These are phyloP conservation scores for Calephelis perditalis DNA, from an alignment of 2,888 invertebrate species.

Conservation along the genomic window DNA sequence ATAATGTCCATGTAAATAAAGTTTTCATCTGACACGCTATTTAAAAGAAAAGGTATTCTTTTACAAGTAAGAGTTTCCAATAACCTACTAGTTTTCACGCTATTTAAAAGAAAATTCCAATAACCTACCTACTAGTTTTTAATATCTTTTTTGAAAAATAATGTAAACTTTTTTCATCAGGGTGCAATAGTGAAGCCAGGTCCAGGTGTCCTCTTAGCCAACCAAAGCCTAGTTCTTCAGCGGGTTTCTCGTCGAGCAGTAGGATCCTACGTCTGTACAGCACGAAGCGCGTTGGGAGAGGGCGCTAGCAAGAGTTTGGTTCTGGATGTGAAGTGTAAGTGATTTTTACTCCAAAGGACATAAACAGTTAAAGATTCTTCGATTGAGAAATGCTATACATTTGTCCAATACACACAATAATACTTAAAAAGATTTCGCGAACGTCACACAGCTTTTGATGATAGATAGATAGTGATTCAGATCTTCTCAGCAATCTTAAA, in stretches of 20 bases:
- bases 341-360: neutral
- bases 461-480: too few relatives aligned
- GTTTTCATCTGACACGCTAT: too few relatives aligned
- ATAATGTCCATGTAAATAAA: too few relatives aligned
- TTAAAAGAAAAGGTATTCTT: too few relatives aligned
- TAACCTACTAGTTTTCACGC: too few relatives aligned
- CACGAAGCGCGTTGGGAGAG: slow-evolving; percentile 71
- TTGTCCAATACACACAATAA: neutral
- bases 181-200: slow-evolving; percentile 84
- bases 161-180: slow-evolving; percentile 49
- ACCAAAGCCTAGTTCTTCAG: slow-evolving; percentile 89
- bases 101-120: too few relatives aligned
- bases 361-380: neutral
- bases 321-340: slow-evolving; percentile 16
- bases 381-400: neutral
- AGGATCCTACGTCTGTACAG: slow-evolving; percentile 83
- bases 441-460: too few relatives aligned
- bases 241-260: slow-evolving; percentile 84
- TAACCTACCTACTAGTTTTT: too few relatives aligned
- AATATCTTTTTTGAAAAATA: too few relatives aligned
- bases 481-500: too few relatives aligned
- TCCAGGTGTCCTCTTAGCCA: slow-evolving; percentile 87
- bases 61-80: too few relatives aligned
- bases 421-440: too few relatives aligned
- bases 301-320: slow-evolving; percentile 9